phyloP scores from a whole-genome alignment of 2,113 vertebrate species.

The Hippolais icterina region DNA sequence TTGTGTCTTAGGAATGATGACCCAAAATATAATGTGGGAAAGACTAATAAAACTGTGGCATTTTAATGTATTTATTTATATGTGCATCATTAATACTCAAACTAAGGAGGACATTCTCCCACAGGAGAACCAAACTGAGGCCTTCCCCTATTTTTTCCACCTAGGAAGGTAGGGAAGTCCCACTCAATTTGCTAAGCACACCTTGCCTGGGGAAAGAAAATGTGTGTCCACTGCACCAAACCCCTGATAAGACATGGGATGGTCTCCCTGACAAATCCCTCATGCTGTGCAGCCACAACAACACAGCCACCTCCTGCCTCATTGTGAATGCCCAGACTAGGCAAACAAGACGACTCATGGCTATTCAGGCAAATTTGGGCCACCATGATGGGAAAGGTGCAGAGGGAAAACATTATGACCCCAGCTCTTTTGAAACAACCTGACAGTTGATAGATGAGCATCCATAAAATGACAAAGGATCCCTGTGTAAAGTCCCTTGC shows the following conservation, averaged over 20 bases:
- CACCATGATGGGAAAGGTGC: conserved; percentile 80
- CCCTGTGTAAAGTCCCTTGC: conserved; percentile 73
- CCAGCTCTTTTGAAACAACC: conserved; percentile 77
- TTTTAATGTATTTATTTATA: not conserved
- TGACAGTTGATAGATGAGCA: conserved; percentile 88
- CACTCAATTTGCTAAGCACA: not conserved
- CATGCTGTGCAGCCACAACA: conserved; percentile 63
- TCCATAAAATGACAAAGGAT: conserved; percentile 83
- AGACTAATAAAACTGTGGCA: no score
- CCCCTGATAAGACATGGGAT: not conserved
- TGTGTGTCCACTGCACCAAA: not conserved
- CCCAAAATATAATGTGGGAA: not conserved
- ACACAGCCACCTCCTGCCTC: conserved; percentile 56
- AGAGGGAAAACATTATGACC: conserved; percentile 78
- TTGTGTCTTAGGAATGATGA: not conserved
- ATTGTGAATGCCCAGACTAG: conserved; percentile 74
- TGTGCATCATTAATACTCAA: not conserved
- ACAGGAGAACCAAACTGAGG: not conserved
- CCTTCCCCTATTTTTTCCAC: not conserved
- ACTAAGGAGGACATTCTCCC: not conserved
- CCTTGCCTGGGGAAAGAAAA: not conserved
- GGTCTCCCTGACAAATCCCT: not conserved
- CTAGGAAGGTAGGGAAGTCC: not conserved
- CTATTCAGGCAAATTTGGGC: conserved; percentile 77
- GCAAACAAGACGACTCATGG: conserved; percentile 78